Conservation (phyloP, 2,797 vertebrate genomes). For the Rhinophrynus dorsalis region DNA sequence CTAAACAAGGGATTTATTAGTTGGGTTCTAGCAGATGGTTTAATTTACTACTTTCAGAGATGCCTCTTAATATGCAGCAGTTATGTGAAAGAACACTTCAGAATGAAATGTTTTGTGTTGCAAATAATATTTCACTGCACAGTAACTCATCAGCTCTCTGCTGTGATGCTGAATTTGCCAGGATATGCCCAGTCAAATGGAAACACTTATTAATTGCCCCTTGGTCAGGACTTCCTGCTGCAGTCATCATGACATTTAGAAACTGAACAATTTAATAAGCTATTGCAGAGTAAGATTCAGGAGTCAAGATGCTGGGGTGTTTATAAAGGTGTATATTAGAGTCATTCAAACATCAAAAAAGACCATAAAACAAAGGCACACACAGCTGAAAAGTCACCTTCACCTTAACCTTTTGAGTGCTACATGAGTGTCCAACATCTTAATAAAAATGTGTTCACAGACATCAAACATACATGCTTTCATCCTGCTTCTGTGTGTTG, state of each 20-base stretch:
- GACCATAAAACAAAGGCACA: not conserved
- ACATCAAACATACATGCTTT: not conserved
- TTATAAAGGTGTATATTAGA: conserved; percentile 1
- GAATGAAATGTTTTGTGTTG: not conserved
- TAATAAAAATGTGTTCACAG: not conserved
- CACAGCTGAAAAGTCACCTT: conserved; percentile 18
- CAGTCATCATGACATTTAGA: too few relatives aligned
- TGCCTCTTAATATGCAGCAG: not conserved
- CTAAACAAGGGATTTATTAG: too few relatives aligned
- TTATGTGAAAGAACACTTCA: not conserved
- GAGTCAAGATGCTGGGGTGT: not conserved
- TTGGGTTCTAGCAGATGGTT: too few relatives aligned
- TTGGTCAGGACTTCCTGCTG: not conserved
- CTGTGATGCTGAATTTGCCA: not conserved
- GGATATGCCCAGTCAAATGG: not conserved
- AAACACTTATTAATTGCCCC: conserved; percentile 16
- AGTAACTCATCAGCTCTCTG: not conserved
- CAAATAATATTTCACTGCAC: not conserved
- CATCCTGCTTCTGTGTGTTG: not conserved
- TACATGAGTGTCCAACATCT: too few relatives aligned
- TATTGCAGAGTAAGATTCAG: not conserved
- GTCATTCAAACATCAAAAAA: not conserved
- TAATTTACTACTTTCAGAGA: too few relatives aligned
- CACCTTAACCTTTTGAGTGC: too few relatives aligned
- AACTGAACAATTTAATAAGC: not conserved